Conservation (phyloP, 2,888 invertebrate species). For the Crioceris asparagi region DNA sequence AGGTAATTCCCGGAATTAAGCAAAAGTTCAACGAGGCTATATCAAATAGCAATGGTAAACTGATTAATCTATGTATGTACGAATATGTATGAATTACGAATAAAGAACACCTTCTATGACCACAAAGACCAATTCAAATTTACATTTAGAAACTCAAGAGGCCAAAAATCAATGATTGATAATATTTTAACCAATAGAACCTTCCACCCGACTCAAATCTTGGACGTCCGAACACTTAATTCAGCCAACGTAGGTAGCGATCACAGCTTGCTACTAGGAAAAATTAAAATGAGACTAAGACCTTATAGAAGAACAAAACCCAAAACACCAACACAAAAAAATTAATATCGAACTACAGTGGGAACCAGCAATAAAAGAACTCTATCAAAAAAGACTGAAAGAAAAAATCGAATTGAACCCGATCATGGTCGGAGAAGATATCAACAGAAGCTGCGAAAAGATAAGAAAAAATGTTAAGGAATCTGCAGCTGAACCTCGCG, state of each 20-base stretch:
- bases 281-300: not conserved
- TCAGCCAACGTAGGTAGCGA: too few species aligned
- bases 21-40: not conserved
- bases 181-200: not conserved
- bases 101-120: too few species aligned
- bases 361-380: not conserved
- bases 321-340: not conserved
- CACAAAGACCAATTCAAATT: not conserved
- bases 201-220: not conserved
- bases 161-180: not conserved
- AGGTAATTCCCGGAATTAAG: not conserved
- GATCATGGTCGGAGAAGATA: too few species aligned
- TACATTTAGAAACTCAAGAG: not conserved
- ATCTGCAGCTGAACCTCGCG: too few species aligned
- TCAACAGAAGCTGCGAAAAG: too few species aligned
- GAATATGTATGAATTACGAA: too few species aligned
- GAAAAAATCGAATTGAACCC: too few species aligned
- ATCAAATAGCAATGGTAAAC: not conserved
- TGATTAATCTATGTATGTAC: not conserved
- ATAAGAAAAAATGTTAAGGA: too few species aligned
- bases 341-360: not conserved
- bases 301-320: too few species aligned
- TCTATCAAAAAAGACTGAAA: not conserved
- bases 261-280: too few species aligned
- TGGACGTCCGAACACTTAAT: not conserved